Evolutionary conservation across 2,888 invertebrate genomes (phyloP).

Genomic region (Pyrrhia umbra): DNA sequence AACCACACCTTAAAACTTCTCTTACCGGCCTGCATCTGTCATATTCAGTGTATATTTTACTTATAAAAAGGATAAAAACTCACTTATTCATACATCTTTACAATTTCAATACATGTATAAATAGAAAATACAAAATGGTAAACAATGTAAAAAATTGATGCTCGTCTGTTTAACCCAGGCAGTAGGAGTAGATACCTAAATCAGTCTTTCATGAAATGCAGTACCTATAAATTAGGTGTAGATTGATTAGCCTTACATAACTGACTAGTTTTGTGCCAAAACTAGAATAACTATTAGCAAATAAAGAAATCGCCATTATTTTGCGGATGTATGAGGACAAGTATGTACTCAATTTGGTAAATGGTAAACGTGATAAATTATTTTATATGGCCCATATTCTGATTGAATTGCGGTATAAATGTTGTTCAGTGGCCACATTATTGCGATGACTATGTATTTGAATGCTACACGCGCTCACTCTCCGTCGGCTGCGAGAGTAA

Average conservation of each 20-base stretch:
- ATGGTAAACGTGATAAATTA: slow-evolving; percentile 33
- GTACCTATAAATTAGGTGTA: slow-evolving; percentile 23
- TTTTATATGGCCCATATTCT: slow-evolving; percentile 24
- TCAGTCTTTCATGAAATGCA: slow-evolving; percentile 54
- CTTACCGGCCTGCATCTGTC: neutral
- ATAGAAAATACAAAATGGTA: slow-evolving; percentile 1
- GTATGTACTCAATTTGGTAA: slow-evolving; percentile 33
- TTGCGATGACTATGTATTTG: slow-evolving; percentile 14
- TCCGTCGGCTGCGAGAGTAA: slow-evolving; percentile 91
- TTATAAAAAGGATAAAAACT: neutral
- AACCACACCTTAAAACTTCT: neutral
- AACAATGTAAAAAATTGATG: slow-evolving; percentile 21
- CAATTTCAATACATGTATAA: neutral
- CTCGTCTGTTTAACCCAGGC: slow-evolving; percentile 19
- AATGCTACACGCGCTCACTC: slow-evolving; percentile 84
- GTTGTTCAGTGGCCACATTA: slow-evolving; percentile 38
- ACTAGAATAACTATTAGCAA: slow-evolving; percentile 18
- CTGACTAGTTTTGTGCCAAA: slow-evolving; percentile 24
- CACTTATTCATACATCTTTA: neutral
- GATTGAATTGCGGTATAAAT: slow-evolving; percentile 29
- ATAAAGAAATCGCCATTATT: slow-evolving; percentile 26
- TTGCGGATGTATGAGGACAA: slow-evolving; percentile 19
- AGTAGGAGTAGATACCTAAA: slow-evolving; percentile 42
- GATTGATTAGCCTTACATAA: slow-evolving; percentile 20
- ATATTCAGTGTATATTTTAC: neutral